These are phyloP conservation scores for Crioceris asparagi DNA, from an alignment of 2,888 invertebrate genomes.

Conservation along the genomic window DNA sequence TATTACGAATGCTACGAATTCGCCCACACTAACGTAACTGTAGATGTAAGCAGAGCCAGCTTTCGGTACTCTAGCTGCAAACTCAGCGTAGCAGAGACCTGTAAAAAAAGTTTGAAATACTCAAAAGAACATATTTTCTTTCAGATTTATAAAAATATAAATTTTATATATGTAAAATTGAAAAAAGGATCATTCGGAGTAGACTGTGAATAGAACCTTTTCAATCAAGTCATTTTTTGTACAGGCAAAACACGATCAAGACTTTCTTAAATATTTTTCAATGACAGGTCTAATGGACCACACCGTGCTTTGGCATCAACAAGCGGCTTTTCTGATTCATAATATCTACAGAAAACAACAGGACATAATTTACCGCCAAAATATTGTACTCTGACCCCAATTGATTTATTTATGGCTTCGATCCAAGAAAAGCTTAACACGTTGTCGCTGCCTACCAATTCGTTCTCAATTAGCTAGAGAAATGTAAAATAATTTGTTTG, in stretches of 20 bases:
- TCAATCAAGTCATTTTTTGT: not conserved
- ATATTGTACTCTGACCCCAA: too few species aligned
- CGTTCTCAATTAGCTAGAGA: not conserved
- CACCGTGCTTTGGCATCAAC: too few species aligned
- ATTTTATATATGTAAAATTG: not conserved
- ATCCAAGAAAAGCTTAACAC: too few species aligned
- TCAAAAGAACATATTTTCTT: too few species aligned
- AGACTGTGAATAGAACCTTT: too few species aligned
- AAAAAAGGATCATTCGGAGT: not conserved
- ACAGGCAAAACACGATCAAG: not conserved
- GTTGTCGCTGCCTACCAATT: too few species aligned
- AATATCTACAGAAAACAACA: too few species aligned
- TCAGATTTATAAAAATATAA: not conserved
- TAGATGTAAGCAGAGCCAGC: constrained; percentile 81
- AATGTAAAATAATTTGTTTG: not conserved
- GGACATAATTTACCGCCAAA: too few species aligned
- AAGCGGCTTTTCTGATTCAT: too few species aligned
- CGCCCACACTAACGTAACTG: constrained; percentile 72
- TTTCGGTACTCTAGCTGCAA: constrained; percentile 67
- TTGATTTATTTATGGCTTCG: too few species aligned
- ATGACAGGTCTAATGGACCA: too few species aligned
- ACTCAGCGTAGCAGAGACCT: constrained; percentile 75
- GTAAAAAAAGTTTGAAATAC: constrained; percentile 20
- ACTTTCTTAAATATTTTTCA: too few species aligned
- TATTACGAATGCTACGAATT: constrained; percentile 69